phyloP scores from a whole-genome alignment of 1,140 invertebrate genomes.

The Bathynomus jamesi region DNA sequence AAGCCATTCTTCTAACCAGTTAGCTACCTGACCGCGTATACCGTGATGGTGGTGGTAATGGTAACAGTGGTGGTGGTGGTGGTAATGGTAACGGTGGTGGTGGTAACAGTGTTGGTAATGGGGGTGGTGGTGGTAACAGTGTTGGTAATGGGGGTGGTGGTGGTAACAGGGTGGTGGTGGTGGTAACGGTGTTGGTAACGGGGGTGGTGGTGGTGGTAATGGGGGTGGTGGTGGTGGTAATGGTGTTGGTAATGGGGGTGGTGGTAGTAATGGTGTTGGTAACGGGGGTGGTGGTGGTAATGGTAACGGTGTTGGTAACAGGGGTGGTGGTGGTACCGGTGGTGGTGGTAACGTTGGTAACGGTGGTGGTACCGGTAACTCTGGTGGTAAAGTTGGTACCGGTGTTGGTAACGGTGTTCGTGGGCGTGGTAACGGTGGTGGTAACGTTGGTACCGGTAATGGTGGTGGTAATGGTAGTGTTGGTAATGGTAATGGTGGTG shows the following conservation, averaged over 20 bases:
- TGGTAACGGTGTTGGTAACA: background rate
- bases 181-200: background rate
- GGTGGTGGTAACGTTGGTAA: slow-evolving; percentile 1
- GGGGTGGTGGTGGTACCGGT: background rate
- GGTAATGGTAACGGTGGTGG: too few relatives aligned
- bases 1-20: too few relatives aligned
- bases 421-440: background rate
- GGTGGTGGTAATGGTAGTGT: background rate
- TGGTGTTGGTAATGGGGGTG: too few relatives aligned
- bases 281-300: too few relatives aligned
- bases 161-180: background rate
- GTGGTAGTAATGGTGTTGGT: too few relatives aligned
- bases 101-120: too few relatives aligned
- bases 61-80: too few relatives aligned
- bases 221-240: background rate
- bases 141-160: slow-evolving; percentile 9
- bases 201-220: background rate
- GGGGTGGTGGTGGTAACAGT: background rate
- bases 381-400: too few relatives aligned
- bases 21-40: too few relatives aligned
- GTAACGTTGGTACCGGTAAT: background rate
- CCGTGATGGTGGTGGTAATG: too few relatives aligned
- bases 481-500: too few relatives aligned
- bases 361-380: background rate
- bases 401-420: background rate